Evolutionary conservation across 1,140 invertebrate species (phyloP).

Genomic region (Aphaenogaster floridana): DNA sequence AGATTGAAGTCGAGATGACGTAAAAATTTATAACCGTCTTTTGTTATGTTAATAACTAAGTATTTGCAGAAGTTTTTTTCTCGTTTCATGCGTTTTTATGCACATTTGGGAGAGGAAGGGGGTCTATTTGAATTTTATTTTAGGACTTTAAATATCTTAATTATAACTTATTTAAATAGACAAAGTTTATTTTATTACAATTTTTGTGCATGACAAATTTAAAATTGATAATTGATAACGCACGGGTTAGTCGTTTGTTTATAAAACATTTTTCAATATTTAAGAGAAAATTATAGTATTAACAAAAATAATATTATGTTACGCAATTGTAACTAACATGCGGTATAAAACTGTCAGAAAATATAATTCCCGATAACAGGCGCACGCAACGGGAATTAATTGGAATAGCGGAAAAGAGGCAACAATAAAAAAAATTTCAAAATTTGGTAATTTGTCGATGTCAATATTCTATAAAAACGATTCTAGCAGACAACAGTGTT

Average conservation of each 20-base stretch:
- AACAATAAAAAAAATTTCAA: constrained; percentile 14
- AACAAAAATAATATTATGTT: constrained; percentile 18
- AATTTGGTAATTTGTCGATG: constrained; percentile 15
- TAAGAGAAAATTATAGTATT: constrained; percentile 12
- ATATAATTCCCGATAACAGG: constrained; percentile 2
- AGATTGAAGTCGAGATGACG: neutral
- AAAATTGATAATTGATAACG: neutral
- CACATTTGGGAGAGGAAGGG: neutral
- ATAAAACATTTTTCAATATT: constrained; percentile 13
- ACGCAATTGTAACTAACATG: neutral
- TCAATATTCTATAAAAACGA: neutral
- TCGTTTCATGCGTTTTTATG: neutral
- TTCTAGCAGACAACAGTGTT: neutral
- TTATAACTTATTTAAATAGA: neutral
- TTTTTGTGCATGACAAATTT: neutral
- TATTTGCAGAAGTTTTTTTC: neutral
- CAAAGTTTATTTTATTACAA: neutral
- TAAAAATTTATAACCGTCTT: constrained; percentile 1
- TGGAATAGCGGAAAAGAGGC: neutral
- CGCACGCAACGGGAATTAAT: neutral
- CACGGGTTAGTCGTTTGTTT: neutral
- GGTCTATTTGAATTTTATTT: neutral
- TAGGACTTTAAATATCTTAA: neutral
- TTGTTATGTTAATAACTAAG: constrained; percentile 12
- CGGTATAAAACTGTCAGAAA: constrained; percentile 4